Percentiles rank a stretch among this genome's conserved stretches.
Conservation (phyloP, 2,113 vertebrate species). For the Megalops atlanticus region DNA sequence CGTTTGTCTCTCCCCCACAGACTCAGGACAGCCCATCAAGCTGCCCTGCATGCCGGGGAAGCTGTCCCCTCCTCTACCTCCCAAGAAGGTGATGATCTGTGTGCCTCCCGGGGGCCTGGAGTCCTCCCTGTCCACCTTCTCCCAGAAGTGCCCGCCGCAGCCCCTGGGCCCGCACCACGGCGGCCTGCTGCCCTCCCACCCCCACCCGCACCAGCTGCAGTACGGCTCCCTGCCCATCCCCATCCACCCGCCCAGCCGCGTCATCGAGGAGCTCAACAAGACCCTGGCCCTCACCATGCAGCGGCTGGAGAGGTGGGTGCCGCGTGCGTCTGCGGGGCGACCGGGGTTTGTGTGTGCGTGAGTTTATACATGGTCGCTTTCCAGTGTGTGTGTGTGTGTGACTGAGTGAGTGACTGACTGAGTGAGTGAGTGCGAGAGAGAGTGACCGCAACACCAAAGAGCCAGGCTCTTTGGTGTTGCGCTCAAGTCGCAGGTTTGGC, state of each 20-base stretch:
- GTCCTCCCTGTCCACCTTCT: conserved; percentile 75
- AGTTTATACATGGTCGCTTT: background rate
- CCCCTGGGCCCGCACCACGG: conserved; percentile 72
- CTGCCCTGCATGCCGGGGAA: conserved; percentile 90
- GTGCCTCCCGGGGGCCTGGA: conserved; percentile 84
- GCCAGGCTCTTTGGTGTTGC: too few relatives aligned
- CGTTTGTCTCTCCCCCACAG: conserved; percentile 59
- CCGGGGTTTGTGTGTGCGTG: background rate
- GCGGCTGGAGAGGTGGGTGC: conserved; percentile 89
- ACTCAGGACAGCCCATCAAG: conserved; percentile 84
- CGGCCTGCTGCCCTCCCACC: conserved; percentile 74
- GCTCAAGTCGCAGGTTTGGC: too few relatives aligned
- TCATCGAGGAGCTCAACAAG: conserved; percentile 97
- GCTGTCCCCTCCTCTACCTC: conserved; percentile 95
- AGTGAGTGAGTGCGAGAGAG: too few relatives aligned
- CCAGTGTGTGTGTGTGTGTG: background rate
- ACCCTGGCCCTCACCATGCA: conserved; percentile 97
- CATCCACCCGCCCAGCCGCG: conserved; percentile 83
- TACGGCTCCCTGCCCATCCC: conserved; percentile 79
- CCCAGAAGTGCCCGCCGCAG: conserved; percentile 85
- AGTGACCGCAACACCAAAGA: too few relatives aligned
- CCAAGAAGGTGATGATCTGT: conserved; percentile 98
- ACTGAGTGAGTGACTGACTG: too few relatives aligned
- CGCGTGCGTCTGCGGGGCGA: conserved; percentile 2
- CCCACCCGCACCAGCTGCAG: conserved; percentile 82